Evolutionary conservation across 1,140 invertebrate species (phyloP).

Genomic region (Diachasmimorpha longicaudata): DNA sequence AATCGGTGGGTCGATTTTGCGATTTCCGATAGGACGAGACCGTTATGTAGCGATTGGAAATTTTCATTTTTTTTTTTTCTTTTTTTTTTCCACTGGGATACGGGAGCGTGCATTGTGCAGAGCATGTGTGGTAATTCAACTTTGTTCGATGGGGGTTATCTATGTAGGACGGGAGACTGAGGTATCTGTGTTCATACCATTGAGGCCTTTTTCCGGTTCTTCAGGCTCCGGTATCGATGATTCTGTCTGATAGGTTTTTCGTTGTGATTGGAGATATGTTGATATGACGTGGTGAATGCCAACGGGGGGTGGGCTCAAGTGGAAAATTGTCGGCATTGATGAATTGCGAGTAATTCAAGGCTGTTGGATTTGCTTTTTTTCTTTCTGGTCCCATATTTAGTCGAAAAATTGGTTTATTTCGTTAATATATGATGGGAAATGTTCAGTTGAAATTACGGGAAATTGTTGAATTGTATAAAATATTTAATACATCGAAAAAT

Average conservation of each 20-base stretch:
- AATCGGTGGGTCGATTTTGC: slow-evolving; percentile 22
- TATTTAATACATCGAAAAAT: too few species aligned
- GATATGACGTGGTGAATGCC: neutral
- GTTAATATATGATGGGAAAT: too few species aligned
- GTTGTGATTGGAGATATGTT: neutral
- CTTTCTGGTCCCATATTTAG: too few species aligned
- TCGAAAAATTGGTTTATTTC: too few species aligned
- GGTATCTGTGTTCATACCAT: neutral
- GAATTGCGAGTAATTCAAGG: too few species aligned
- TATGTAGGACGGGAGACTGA: slow-evolving; percentile 18
- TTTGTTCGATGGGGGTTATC: slow-evolving; percentile 16
- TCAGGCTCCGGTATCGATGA: neutral
- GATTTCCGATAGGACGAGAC: slow-evolving; percentile 16
- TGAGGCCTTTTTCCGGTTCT: neutral
- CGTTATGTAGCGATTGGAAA: slow-evolving; percentile 6
- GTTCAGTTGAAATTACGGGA: too few species aligned
- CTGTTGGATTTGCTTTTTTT: too few species aligned
- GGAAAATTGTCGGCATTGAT: too few species aligned
- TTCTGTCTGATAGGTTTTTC: neutral
- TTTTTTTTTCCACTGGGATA: neutral
- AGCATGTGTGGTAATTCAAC: slow-evolving; percentile 4
- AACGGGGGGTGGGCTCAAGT: too few species aligned
- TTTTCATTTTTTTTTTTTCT: neutral
- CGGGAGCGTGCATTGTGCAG: neutral
- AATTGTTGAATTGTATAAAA: too few species aligned